Percentiles rank a stretch among this genome's conserved stretches.
These are phyloP conservation scores for Acestrorhynchus altus DNA, from an alignment of 2,797 vertebrate genomes.

Conservation along the genomic window DNA sequence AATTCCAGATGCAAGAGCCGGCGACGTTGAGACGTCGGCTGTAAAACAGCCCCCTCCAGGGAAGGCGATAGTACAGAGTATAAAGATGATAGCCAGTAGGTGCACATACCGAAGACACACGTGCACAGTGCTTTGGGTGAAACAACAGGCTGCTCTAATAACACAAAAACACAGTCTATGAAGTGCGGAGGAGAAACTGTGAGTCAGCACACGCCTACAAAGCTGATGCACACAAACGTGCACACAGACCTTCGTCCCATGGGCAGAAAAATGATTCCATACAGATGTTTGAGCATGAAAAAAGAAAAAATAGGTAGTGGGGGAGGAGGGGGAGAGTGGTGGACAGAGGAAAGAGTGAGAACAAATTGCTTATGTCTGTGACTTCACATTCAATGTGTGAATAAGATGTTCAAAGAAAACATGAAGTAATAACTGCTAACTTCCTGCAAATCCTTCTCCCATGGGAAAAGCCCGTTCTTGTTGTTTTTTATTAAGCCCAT, in stretches of 20 bases:
- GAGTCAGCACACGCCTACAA: slow-evolving; percentile 6
- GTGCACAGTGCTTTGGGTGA: slow-evolving; percentile 51
- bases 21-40: slow-evolving; percentile 72
- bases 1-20: slow-evolving; percentile 85
- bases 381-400: slow-evolving; percentile 69
- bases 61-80: slow-evolving; percentile 56
- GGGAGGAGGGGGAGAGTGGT: slow-evolving; percentile 20
- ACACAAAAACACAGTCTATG: neutral
- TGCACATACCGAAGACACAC: neutral
- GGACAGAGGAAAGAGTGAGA: slow-evolving; percentile 57
- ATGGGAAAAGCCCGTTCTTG: slow-evolving; percentile 42
- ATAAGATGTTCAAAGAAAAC: slow-evolving; percentile 68
- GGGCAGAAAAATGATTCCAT: slow-evolving; percentile 65
- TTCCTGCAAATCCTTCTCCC: slow-evolving; percentile 51
- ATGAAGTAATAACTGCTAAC: slow-evolving; percentile 52
- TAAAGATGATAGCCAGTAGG: slow-evolving; percentile 36
- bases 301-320: slow-evolving; percentile 56
- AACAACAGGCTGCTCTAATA: slow-evolving; percentile 6
- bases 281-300: slow-evolving; percentile 70
- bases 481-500: slow-evolving; percentile 57
- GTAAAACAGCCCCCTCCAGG: slow-evolving; percentile 68
- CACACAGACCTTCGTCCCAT: slow-evolving; percentile 62
- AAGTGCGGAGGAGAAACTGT: neutral
- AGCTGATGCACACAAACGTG: slow-evolving; percentile 3
- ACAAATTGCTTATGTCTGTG: slow-evolving; percentile 63